A percentile compares a stretch with the other conserved stretches of the same genome.
Conservation (phyloP, 2,888 invertebrate species). For the Noctuana brunneofusca region DNA sequence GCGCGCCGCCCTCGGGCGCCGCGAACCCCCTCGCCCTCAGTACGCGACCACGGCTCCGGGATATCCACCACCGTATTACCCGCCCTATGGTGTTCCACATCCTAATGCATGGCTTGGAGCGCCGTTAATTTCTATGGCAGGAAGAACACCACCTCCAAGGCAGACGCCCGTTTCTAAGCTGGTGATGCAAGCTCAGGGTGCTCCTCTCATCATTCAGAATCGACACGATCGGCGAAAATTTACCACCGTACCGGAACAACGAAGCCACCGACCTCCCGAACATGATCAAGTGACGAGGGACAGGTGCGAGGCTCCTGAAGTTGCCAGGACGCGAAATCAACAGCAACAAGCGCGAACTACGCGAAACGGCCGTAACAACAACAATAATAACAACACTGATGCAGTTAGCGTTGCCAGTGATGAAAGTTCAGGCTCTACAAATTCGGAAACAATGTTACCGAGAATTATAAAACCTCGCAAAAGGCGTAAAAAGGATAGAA, state of each 20-base stretch:
- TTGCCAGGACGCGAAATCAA: conserved; percentile 69
- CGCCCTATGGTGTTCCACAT: conserved; percentile 77
- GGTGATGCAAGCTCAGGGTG: conserved; percentile 92
- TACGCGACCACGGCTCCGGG: conserved; percentile 77
- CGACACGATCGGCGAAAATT: conserved; percentile 82
- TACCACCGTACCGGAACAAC: conserved; percentile 68
- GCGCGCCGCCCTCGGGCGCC: conserved; percentile 80
- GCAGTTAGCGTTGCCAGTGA: conserved; percentile 89
- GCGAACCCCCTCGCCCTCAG: conserved; percentile 80
- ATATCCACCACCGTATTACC: conserved; percentile 79
- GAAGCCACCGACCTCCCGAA: conserved; percentile 63
- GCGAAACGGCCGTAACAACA: conserved; percentile 67
- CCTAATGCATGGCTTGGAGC: conserved; percentile 90
- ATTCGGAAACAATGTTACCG: conserved; percentile 90
- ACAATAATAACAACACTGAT: conserved; percentile 81
- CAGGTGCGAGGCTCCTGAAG: conserved; percentile 66
- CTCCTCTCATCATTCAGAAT: conserved; percentile 90
- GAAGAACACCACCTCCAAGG: conserved; percentile 77
- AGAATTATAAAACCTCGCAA: conserved; percentile 95
- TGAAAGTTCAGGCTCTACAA: conserved; percentile 86
- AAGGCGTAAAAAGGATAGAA: conserved; percentile 94
- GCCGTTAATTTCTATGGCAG: conserved; percentile 91
- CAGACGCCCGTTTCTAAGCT: conserved; percentile 86
- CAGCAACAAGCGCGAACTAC: conserved; percentile 70
- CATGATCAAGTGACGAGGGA: conserved; percentile 64